Evolutionary conservation across 2,113 vertebrate species (phyloP), one percentile per base, ranked within the genome.

Genomic region (Octodon degus): DNA sequence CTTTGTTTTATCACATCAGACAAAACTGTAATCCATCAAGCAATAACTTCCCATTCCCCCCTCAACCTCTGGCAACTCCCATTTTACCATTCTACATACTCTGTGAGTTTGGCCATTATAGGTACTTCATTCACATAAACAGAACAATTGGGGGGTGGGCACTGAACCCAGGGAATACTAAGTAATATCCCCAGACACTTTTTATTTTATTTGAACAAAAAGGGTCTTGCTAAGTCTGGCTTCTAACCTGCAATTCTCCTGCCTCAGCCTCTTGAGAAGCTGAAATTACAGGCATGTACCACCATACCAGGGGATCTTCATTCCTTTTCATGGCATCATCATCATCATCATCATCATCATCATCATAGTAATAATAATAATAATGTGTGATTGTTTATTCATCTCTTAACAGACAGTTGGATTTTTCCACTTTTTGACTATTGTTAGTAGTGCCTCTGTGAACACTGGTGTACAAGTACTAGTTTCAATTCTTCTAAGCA

Each of bases 1-100:
- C 53, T 76, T 27, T 81, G 10, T 94, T 94, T 94, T 81, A 84
- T 92, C 65, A 92, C 90, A 30, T 43, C 5, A 88, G 68, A 82
- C 32, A 97, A 58, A 93, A 93, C 12, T 53, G 27, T 24, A 86
- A 77, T 82, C 22, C 27, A 22, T 86, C 92, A 89, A 76, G 77
- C 89, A 94, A 43, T 76, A 80, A 70, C 16, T 80, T 30, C n/a
- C 7, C n/a, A 55, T 60, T 68, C 11, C 25, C 37, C 55, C 77
- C 63, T 62, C 43, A 67, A 17, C 62, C 47, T n/a, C 67, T 86
- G 65, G 19, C 43, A 76, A 58, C 65, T 65, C 55, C 32, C 58
- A 11, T 47, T 82, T 13, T 94, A 85, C 34, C 77, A 82, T 84
- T 27, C 25, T 74, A 40, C 10, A 13, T 1, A 47, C n/a, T 86